These are phyloP conservation scores for Bufotes viridis DNA, from an alignment of 2,797 vertebrate species.

Conservation along the genomic window DNA sequence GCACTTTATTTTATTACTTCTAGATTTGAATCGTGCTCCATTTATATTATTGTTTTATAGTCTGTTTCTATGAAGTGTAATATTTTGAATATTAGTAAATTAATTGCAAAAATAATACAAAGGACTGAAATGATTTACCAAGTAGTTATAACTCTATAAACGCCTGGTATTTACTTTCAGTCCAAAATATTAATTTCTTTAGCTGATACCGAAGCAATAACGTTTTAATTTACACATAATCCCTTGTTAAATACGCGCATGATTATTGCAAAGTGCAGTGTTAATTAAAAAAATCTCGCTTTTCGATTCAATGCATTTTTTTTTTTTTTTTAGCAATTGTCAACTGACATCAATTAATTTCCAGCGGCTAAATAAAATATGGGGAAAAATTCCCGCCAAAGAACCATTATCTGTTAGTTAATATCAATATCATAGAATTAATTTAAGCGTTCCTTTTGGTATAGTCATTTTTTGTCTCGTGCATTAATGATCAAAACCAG, in stretches of 20 bases:
- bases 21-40: no score
- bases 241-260: conserved; percentile 50
- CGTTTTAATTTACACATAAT: conserved; percentile 58
- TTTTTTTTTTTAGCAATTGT: conserved; percentile 1
- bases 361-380: neutral
- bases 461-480: conserved; percentile 71
- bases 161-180: neutral
- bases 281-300: conserved; percentile 55
- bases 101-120: neutral
- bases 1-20: no score
- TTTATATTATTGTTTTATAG: no score
- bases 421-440: conserved; percentile 11
- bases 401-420: neutral
- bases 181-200: conserved; percentile 5
- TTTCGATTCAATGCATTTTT: neutral
- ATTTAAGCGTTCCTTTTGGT: conserved; percentile 67
- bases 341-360: conserved; percentile 9
- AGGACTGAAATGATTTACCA: neutral
- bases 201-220: conserved; percentile 35
- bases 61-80: no score
- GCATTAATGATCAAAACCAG: conserved; percentile 87
- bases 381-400: neutral
- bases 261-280: conserved; percentile 50
- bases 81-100: no score
- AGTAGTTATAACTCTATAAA: neutral